A percentile compares a stretch with the other conserved stretches of the same genome.
Conservation (phyloP, 2,113 vertebrate species). For the Etheostoma spectabile region DNA sequence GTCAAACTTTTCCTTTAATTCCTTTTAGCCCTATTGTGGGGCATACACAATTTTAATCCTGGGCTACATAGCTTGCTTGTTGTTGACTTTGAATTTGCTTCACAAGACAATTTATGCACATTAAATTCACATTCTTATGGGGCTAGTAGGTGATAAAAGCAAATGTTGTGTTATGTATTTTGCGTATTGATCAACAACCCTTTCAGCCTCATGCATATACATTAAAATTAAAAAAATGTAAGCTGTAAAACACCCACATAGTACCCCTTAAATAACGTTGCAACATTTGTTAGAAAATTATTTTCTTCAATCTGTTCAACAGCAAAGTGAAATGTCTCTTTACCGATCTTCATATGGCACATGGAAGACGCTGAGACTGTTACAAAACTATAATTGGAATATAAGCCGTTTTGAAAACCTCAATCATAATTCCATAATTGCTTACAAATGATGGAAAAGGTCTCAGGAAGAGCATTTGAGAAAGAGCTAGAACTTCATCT, state of each 20-base stretch:
- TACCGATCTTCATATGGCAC: background rate
- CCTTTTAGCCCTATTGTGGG: background rate
- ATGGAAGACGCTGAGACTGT: background rate
- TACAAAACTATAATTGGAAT: background rate
- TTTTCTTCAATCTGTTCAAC: background rate
- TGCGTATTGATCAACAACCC: background rate
- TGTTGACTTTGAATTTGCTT: background rate
- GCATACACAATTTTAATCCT: background rate
- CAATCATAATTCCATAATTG: constrained; percentile 12
- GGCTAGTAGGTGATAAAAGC: background rate
- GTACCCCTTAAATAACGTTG: background rate
- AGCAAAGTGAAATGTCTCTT: background rate
- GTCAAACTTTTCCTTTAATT: too few relatives aligned
- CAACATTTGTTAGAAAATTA: background rate
- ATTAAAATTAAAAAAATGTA: background rate
- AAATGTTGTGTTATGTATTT: background rate
- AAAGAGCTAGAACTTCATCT: constrained; percentile 1
- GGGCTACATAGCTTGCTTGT: background rate
- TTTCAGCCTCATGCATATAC: constrained; percentile 5
- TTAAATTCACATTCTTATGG: constrained; percentile 10
- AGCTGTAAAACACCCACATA: background rate
- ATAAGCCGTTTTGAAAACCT: constrained; percentile 8
- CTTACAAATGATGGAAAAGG: constrained; percentile 32
- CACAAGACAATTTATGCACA: background rate
- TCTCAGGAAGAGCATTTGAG: constrained; percentile 24